Base-by-base conservation (phyloP, 2,113 vertebrate genomes). In the Hassar affinis region DNA sequence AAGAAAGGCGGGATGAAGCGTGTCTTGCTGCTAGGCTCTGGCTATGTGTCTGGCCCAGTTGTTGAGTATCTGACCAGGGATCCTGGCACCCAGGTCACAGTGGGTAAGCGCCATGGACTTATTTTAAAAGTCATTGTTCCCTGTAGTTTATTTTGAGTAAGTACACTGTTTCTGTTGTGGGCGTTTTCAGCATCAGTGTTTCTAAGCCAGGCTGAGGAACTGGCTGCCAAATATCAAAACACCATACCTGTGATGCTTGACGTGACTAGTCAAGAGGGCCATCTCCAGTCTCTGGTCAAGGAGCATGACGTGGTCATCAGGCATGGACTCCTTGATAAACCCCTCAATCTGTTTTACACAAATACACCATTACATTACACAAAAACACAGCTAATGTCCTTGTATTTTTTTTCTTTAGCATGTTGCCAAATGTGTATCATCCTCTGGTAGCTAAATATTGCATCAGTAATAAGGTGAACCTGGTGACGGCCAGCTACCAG, bases 401-500 rank as follows among this genome's bases (percentile, higher is more conserved):
- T 3, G 10, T 62, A 22, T n/a, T 20, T 71, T 35, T 54, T 6
- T 35, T n/a, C 42, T 85, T 88, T 42, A 99, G 98, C 90, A 90
- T 99, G 92, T 91, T 99, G 87, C 98, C 98, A 2, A 96, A 96
- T 80, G 81, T 88, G 0, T 91, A 93, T 49, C 98, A 99, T 91
- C 96, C 97, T 51, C 86, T 95, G 62, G 92, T 98, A 85, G 96
- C 96, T 79, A 97, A 97, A 88, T 94, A 95, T 42, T 99, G 98
- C 90, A 97, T 99, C 86, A 90, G 90, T 18, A 93, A 81, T 88
- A 98, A 95, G 89, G 97, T 98, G 27, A 97, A 98, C 92, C 90
- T 99, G 94, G 88, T 99, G 90, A 99, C 97, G 0, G 96, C 98
- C 56, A 99, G 98, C 90, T 99, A 99, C 88, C 90, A 96, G 88